Evolutionary conservation across 2,113 vertebrate species (phyloP), one percentile per base, ranked within the genome.

Genomic region (Apistogramma diplotaenia): DNA sequence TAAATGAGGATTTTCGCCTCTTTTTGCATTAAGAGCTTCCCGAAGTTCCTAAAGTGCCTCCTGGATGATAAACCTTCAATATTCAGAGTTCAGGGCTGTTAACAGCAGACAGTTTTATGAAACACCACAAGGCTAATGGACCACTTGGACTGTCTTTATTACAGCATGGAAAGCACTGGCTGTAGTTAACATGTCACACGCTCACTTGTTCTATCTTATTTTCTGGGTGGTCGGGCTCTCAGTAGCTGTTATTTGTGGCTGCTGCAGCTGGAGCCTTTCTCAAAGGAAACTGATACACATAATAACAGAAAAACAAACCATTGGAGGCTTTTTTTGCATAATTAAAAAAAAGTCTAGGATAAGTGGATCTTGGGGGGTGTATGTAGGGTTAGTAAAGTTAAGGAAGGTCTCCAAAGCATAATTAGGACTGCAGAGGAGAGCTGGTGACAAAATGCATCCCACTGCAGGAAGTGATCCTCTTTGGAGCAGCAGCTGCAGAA

Each of bases 181-280:
- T 75, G 61, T 58, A 82, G 76, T 79, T 74, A 67, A 58, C 62
- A 74, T 65, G 53, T 74, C 79, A 65, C 76, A 79, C 16, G 8
- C 51, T 33, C 74, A 75, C 13, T 40, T 56, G 53, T 56, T 74
- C 33, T 35, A 31, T 60, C 18, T 43, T 58, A 53, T 88, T 83
- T 70, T 74, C 53, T 65, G 58, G 96, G 96, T 96, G 74, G 67
- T 62, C 59, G 16, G 29, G 40, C 79, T 76, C 73, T 83, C 79
- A 53, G 71, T 12, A 12, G 18, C 46, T 78, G 61, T 82, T 81
- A 67, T 87, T 75, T 61, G 57, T 10, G 16, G 82, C 74, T 29
- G 77, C 31, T 82, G 78, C 72, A 82, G 76, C 84, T 59, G 58
- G 56, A 74, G 60, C 40, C 4, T 25, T 8, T 23, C 57, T 65